Evolutionary conservation across 2,797 vertebrate genomes (phyloP).

Genomic region (Peromyscus attwateri): DNA sequence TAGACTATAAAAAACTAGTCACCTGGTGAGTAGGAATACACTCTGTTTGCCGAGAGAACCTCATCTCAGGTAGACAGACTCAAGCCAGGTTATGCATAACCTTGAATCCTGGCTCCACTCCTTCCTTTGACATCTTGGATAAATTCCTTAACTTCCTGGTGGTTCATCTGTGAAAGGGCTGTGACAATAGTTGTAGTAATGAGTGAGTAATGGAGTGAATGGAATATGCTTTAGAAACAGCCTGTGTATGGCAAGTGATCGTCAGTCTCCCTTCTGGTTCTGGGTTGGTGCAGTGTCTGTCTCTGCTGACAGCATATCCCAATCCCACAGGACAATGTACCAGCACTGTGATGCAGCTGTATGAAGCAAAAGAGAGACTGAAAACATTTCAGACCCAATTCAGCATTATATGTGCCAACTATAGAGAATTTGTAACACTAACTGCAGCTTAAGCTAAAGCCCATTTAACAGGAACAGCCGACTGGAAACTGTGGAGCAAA

Average conservation of each 20-base stretch:
- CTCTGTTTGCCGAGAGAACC: neutral
- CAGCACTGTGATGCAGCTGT: neutral
- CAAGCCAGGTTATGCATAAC: neutral
- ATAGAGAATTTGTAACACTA: constrained; percentile 70
- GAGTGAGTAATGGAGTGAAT: neutral
- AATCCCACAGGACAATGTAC: neutral
- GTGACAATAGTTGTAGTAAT: neutral
- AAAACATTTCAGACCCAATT: constrained; percentile 55
- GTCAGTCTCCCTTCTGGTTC: neutral
- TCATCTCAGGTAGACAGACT: no score
- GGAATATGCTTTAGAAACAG: neutral
- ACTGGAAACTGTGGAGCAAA: constrained; percentile 85
- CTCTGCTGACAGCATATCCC: neutral
- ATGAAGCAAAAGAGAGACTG: neutral
- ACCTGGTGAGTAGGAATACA: neutral
- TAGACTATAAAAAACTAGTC: neutral
- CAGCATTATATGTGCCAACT: constrained; percentile 70
- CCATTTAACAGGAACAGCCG: constrained; percentile 83
- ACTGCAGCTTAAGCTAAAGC: constrained; percentile 82
- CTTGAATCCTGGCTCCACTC: neutral
- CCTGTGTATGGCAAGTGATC: neutral
- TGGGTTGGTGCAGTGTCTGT: neutral
- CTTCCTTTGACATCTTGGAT: neutral
- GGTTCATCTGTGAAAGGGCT: neutral
- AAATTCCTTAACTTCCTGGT: neutral